Conservation (phyloP, 2,888 invertebrate genomes). For the Nephrocerus scutellatus region DNA sequence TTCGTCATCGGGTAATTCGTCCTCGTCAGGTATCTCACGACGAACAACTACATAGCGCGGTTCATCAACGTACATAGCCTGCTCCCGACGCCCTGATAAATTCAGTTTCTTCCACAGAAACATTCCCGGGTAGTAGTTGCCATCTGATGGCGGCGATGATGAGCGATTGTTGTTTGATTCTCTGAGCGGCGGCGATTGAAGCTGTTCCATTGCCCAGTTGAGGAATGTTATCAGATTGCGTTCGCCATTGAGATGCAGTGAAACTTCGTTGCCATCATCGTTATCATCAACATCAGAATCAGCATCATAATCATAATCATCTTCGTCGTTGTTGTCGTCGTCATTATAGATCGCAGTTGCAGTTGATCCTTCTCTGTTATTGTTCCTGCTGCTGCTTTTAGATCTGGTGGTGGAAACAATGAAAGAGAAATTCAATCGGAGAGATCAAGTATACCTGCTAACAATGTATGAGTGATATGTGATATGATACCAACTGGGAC, state of each 20-base stretch:
- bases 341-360: slow-evolving; percentile 4
- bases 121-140: slow-evolving; percentile 34
- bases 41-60: slow-evolving; percentile 41
- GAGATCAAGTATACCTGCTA: no score
- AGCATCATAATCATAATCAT: slow-evolving; percentile 1
- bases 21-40: slow-evolving; percentile 29
- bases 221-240: slow-evolving; percentile 39
- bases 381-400: no score
- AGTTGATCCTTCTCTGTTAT: no score
- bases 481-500: no score
- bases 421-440: no score
- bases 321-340: slow-evolving; percentile 5
- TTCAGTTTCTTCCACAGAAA: slow-evolving; percentile 41
- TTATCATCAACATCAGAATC: slow-evolving; percentile 9
- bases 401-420: no score
- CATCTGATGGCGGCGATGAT: no score
- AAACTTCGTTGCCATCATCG: slow-evolving; percentile 30
- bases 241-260: slow-evolving; percentile 37
- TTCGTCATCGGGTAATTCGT: no score
- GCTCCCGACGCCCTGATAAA: slow-evolving; percentile 40
- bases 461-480: no score
- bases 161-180: slow-evolving; percentile 19
- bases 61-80: slow-evolving; percentile 41
- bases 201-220: slow-evolving; percentile 38
- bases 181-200: slow-evolving; percentile 29